Percentiles rank a stretch among this genome's conserved stretches.
Evolutionary conservation across 2,797 vertebrate species (phyloP).

Genomic region (Danio jaintianensis): DNA sequence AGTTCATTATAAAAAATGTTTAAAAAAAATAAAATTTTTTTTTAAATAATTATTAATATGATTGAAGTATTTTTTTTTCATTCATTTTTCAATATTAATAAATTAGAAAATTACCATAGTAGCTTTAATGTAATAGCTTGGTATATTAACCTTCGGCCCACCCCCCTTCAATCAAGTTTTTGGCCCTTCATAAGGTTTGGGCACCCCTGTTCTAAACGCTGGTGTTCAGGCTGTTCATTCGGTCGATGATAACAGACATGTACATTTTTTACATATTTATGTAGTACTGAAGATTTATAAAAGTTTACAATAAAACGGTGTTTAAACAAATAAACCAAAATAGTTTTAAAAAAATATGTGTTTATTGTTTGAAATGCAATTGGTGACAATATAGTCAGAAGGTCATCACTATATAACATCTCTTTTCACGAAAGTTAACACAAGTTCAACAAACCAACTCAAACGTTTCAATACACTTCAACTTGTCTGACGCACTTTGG

Average conservation of each 20-base stretch:
- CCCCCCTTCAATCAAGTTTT: too few species aligned
- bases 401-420: background rate
- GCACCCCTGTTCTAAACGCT: too few species aligned
- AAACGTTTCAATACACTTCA: background rate
- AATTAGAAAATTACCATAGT: too few species aligned
- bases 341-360: background rate
- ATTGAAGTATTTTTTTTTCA: too few species aligned
- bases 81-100: too few species aligned
- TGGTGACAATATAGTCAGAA: background rate
- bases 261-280: background rate
- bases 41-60: too few species aligned
- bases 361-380: slow-evolving; percentile 22
- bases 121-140: too few species aligned
- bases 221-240: too few species aligned
- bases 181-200: too few species aligned
- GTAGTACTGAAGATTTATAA: background rate
- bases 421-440: slow-evolving; percentile 24
- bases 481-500: background rate
- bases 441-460: background rate
- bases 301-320: background rate
- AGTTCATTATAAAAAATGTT: too few species aligned
- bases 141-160: too few species aligned
- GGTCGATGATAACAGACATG: background rate
- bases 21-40: too few species aligned
- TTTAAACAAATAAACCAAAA: background rate